Base-by-base conservation (phyloP, 2,888 invertebrate species). In the Cosmorhoe ocellata region DNA sequence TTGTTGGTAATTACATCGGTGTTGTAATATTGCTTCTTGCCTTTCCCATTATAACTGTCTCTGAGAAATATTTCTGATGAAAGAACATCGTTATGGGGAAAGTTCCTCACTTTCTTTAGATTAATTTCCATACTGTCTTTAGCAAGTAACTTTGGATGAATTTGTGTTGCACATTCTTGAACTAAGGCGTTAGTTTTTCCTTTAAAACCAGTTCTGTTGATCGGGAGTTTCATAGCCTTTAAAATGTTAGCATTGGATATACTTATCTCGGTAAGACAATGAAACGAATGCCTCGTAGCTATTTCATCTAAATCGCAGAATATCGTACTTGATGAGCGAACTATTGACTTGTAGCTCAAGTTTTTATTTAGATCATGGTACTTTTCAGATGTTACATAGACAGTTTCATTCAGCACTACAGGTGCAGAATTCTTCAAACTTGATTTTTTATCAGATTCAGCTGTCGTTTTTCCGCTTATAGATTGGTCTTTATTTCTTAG, bases 301-400 rank as follows among this genome's bases (percentile, higher is more conserved):
- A 85, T 66, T 11, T 79, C 76, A 52, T 88, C 88, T 45, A 89
- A 67, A 66, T 89, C 87, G 44, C 74, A 88, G 56, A 86, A 89
- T 57, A 86, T 65, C 7, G 86, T 88, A 56, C 87, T 88, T 1
- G 73, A 74, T 6, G 88, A 87, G 22, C 56, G 66, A 11, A 65
- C 53, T 3, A 79, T 12, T 22, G 67, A 71, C 52, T 66, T 77
- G 32, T 58, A 61, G 38, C 79, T 80, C 2, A 44, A 45, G 1
- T 66, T 63, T 55, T 63, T 74, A 51, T 79, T 75, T n/a, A 81
- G 51, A 31, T 55, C 51, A 40, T 84, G 67, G 57, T 73, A 80
- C 12, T 66, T 74, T 66, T 87, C 87, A 66, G 71, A 70, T 5
- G 80, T 83, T 22, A 81, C 55, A 10, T 71, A 80, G 2, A 59